Evolutionary conservation across 2,797 vertebrate genomes (phyloP).

Genomic region (Phrynocephalus forsythii): DNA sequence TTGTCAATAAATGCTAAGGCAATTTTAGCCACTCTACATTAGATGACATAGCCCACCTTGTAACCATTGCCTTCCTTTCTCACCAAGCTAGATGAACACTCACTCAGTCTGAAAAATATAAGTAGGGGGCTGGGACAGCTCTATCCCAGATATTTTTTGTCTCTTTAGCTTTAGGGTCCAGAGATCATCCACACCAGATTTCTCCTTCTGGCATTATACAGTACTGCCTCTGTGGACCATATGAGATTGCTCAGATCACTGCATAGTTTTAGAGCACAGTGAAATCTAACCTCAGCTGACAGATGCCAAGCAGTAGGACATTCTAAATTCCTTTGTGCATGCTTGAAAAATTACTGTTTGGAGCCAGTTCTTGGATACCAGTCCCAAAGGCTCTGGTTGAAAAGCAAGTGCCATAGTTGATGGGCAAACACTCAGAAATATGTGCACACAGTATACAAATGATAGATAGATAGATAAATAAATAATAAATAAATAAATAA

Average conservation of each 20-base stretch:
- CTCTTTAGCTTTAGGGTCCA: background rate
- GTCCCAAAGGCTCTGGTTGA: background rate
- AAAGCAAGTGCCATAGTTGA: background rate
- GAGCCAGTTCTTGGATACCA: background rate
- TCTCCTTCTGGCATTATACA: background rate
- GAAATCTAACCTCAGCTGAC: slow-evolving; percentile 30
- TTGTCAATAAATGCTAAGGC: background rate
- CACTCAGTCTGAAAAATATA: background rate
- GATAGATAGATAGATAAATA: too few relatives aligned
- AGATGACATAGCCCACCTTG: background rate
- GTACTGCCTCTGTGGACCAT: background rate
- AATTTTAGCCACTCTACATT: background rate
- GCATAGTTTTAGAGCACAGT: slow-evolving; percentile 4
- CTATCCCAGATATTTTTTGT: background rate
- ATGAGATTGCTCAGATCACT: background rate
- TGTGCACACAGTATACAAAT: too few relatives aligned
- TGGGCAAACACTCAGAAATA: background rate
- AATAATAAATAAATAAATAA: too few relatives aligned
- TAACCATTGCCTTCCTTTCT: background rate
- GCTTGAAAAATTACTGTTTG: slow-evolving; percentile 32
- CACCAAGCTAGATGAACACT: background rate
- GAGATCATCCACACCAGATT: background rate
- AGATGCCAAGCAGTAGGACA: background rate
- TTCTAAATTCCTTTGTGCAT: slow-evolving; percentile 21
- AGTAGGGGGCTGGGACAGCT: background rate